Base-by-base conservation (phyloP, 2,113 vertebrate genomes). In the Cavia porcellus region DNA sequence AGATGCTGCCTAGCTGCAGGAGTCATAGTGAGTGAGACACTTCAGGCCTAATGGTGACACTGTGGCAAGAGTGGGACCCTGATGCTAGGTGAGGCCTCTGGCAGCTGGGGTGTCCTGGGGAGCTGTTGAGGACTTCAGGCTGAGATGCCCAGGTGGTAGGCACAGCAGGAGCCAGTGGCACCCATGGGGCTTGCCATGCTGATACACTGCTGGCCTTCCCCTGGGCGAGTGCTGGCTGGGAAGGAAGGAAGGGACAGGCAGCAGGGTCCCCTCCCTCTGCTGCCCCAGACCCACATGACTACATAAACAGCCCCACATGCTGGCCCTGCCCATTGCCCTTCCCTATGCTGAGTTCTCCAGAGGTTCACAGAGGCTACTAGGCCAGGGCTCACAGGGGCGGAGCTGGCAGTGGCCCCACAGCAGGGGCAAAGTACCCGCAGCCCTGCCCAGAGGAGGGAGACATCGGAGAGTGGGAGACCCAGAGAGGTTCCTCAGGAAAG, bases 391-490 rank as follows among this genome's bases (percentile, higher is more conserved):
- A 38, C 68, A 72, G 38, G 38, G 11, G 72, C 28, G 3, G 35
- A 22, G 25, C 68, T 30, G 24, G 14, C 7, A 2, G n/a, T 22
- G 42, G n/a, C 50, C 38, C 52, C 3, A 22, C 6, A 2, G 35
- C 66, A 47, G 25, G 32, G 30, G 25, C 45, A 1, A 13, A 68
- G 30, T 35, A 20, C 7, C 2, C 0, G 3, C 3, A 17, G 75
- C 28, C 24, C 30, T n/a, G 13, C n/a, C 47, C 32, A 1, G 4
- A 55, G 62, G 24, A 45, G 32, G 32, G 45, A 55, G 11, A 17
- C 3, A 38, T 38, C 38, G 38, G 38, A 38, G 38, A n/a, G 3
- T 7, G 0, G 20, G 32, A 22, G 14, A 3, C 32, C 3, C 0
- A 45, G 70, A 17, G 32, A 61, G 22, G 14, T 4, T 7, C 12